phyloP scores from a whole-genome alignment of 2,113 vertebrate genomes.

The Irena cyanogastra region DNA sequence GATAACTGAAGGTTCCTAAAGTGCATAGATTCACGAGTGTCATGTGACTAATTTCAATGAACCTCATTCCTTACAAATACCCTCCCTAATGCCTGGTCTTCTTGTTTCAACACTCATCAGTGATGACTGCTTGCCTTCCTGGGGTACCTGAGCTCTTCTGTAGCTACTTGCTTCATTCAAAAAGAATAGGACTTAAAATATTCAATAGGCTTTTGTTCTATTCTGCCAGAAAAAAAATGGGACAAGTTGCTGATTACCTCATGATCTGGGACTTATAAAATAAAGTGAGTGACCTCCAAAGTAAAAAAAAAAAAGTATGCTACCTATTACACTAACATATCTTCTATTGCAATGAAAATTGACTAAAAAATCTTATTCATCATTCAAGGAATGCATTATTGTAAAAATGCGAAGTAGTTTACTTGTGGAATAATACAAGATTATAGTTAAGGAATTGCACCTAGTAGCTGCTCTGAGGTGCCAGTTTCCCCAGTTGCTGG shows the following conservation, averaged over 20 bases:
- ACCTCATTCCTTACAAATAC: neutral
- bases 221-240: neutral
- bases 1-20: neutral
- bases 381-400: neutral
- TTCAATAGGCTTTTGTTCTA: neutral
- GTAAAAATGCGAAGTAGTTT: neutral
- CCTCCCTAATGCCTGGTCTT: neutral
- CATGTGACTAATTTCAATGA: neutral
- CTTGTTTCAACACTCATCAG: neutral
- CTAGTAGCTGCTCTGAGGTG: neutral
- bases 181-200: neutral
- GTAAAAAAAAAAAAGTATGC: neutral
- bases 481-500: neutral
- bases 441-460: neutral
- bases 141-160: neutral
- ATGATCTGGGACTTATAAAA: neutral
- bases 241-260: neutral
- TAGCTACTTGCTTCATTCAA: neutral
- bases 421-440: neutral
- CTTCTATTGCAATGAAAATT: neutral
- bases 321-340: neutral
- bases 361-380: neutral
- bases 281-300: neutral
- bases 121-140: neutral
- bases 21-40: neutral